These are phyloP conservation scores for Lasiurus cinereus DNA, from an alignment of 2,113 vertebrate genomes.

Conservation along the genomic window DNA sequence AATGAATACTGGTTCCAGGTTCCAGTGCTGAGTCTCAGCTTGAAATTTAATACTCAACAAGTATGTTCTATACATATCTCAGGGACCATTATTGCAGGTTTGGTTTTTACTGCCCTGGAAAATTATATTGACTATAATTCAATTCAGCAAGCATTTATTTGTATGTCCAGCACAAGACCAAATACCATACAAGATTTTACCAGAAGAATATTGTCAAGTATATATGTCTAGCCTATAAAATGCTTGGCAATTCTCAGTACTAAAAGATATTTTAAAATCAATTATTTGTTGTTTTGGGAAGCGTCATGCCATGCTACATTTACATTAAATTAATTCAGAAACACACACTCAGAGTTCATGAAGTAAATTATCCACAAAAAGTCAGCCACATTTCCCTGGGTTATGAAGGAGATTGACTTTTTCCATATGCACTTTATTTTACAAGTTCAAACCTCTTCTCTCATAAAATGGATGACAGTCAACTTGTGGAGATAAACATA, in stretches of 20 bases:
- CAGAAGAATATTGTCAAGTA: background rate
- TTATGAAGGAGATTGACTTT: background rate
- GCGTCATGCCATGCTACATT: background rate
- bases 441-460: background rate
- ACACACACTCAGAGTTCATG: background rate
- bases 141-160: background rate
- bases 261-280: background rate
- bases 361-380: slow-evolving; percentile 27
- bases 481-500: background rate
- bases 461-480: background rate
- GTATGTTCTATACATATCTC: background rate
- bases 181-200: background rate
- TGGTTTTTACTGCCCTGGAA: background rate
- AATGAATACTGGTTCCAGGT: background rate
- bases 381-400: background rate
- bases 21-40: background rate
- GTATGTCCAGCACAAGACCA: background rate
- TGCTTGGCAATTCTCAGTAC: background rate
- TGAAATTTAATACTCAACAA: background rate
- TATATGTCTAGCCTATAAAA: background rate
- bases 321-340: slow-evolving; percentile 27
- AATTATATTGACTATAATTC: background rate
- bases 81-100: background rate
- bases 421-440: background rate
- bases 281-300: background rate